phyloP scores from a whole-genome alignment of 2,113 vertebrate species.

The Protomyctophum bolini region DNA sequence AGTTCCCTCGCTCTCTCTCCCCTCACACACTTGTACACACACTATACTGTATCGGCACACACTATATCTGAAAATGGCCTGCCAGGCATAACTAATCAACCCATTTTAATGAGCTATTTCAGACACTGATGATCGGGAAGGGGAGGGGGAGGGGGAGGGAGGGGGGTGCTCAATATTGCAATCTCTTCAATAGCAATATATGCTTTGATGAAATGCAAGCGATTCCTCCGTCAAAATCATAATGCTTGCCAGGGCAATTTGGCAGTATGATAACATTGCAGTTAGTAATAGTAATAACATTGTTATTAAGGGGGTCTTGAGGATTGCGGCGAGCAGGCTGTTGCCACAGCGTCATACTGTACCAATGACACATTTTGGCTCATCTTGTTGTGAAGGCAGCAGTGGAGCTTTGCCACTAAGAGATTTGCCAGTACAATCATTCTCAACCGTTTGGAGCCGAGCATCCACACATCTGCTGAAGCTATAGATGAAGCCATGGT shows the following conservation, averaged over 20 bases:
- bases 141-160: neutral
- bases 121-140: neutral
- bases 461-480: no score
- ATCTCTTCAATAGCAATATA: slow-evolving; percentile 7
- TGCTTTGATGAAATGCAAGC: slow-evolving; percentile 10
- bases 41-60: neutral
- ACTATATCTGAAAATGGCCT: slow-evolving; percentile 34
- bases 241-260: neutral
- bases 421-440: no score
- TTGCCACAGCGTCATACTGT: no score
- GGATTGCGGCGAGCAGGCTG: no score
- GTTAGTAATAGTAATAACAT: slow-evolving; percentile 8
- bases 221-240: slow-evolving; percentile 16
- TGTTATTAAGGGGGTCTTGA: no score
- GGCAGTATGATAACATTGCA: slow-evolving; percentile 7
- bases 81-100: slow-evolving; percentile 45
- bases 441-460: no score
- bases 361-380: no score
- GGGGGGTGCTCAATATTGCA: neutral
- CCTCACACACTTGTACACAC: no score
- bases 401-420: no score
- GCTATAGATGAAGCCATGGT: no score
- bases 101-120: slow-evolving; percentile 48
- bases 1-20: slow-evolving; percentile 20
- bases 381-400: no score